Base-by-base conservation (phyloP, 2,113 vertebrate genomes). In the Tragelaphus imberbis region DNA sequence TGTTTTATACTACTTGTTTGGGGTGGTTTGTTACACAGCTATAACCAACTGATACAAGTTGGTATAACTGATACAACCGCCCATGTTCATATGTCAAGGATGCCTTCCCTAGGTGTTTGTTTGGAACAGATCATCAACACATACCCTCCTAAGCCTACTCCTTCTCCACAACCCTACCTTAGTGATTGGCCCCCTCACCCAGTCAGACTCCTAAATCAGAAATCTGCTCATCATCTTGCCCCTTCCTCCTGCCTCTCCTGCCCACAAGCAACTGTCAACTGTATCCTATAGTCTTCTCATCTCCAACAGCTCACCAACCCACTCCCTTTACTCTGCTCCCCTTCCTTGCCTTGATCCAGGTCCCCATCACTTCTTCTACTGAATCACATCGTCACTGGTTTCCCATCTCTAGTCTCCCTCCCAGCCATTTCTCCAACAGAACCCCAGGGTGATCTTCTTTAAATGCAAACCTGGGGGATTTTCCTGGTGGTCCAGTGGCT, bases 221-320 rank as follows among this genome's bases (percentile, higher is more conserved):
- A 53, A 49, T 47, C 80, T 80, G 77, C 56, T 79, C 27, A 28
- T 17, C 58, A 13, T 27, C 6, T 58, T 0, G 6, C 30, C 55
- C 61, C 28, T 30, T 51, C 25, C 79, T 75, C 36, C 40, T 77
- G 36, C 71, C 71, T 61, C 82, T 30, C 4, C 11, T 5, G 3
- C 16, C 23, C 51, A 44, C 61, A 71, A 53, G 6, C 47, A 51
- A 25, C 55, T 33, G 30, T n/a, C 84, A 71, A 71, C 19, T 79
- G 6, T 1, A 6, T 7, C 19, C 21, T 23, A 6, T 0, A 23
- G 6, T 47, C 21, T 25, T 36, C 55, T 36, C 16, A 0, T 16
- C 33, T 25, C 56, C 47, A 15, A 9, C 1, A 49, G 49, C 17
- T 51, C 87, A 33, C n/a, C 23, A 30, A 7, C 6, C 21, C 21